Conservation (phyloP, 2,888 invertebrate genomes). For the Sabatieria punctata region DNA sequence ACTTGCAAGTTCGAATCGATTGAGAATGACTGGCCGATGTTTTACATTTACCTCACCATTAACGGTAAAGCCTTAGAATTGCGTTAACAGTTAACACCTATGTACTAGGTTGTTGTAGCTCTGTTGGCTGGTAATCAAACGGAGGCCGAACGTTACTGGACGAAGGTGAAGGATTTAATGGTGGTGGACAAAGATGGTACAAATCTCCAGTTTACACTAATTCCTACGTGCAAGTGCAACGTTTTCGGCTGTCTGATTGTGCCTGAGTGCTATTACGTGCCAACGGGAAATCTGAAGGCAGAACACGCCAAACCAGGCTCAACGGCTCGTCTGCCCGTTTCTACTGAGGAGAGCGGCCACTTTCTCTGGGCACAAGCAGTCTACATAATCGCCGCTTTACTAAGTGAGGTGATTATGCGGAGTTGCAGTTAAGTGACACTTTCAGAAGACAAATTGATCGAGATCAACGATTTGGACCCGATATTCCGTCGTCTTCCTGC, state of each 20-base stretch:
- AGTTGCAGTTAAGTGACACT: conserved; percentile 2
- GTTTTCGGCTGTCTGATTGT: conserved; percentile 72
- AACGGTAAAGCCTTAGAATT: conserved; percentile 49
- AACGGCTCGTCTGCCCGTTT: conserved; percentile 43
- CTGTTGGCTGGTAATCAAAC: conserved; percentile 48
- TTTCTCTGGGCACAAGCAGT: conserved; percentile 91
- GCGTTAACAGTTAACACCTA: no score
- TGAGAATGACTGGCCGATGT: conserved; percentile 95
- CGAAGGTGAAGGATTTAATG: conserved; percentile 59
- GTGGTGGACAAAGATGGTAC: conserved; percentile 56
- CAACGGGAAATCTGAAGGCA: conserved; percentile 41
- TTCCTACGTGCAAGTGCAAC: no score
- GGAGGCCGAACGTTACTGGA: conserved; percentile 80
- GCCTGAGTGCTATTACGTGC: conserved; percentile 80
- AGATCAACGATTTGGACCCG: conserved; percentile 92
- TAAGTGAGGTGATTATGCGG: no score
- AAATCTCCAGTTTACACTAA: no score
- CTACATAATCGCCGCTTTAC: conserved; percentile 75
- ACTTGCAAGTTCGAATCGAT: conserved; percentile 79
- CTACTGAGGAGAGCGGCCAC: conserved; percentile 34
- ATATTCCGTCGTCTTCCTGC: conserved; percentile 85
- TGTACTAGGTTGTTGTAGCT: conserved; percentile 17
- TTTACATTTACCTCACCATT: conserved; percentile 84
- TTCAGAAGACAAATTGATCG: no score
- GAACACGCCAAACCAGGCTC: conserved; percentile 55